These are phyloP conservation scores for Agonopterix subpropinquella DNA, from an alignment of 2,888 invertebrate species.

Conservation along the genomic window DNA sequence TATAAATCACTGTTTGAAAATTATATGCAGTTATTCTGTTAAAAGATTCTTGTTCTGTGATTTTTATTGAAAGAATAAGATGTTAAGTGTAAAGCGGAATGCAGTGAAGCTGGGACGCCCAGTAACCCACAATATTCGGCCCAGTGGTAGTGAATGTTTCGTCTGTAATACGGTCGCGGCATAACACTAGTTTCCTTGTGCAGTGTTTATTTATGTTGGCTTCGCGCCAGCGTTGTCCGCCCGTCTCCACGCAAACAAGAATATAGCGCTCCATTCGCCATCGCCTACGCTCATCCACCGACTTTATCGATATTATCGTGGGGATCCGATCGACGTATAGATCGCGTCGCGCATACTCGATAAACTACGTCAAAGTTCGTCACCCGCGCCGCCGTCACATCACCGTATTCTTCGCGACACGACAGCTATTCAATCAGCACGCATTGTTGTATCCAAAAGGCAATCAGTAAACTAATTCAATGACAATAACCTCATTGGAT, in stretches of 20 bases:
- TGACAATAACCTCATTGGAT: conserved; percentile 11
- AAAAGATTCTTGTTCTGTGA: conserved; percentile 1
- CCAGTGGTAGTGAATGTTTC: conserved; percentile 73
- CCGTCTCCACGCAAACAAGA: conserved; percentile 60
- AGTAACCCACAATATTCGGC: conserved; percentile 73
- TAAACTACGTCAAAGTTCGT: conserved; percentile 55
- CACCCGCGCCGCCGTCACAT: conserved; percentile 55
- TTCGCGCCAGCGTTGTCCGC: conserved; percentile 63
- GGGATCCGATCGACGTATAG: conserved; percentile 48
- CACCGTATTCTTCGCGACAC: conserved; percentile 34
- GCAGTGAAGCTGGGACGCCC: conserved; percentile 39
- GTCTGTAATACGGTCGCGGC: conserved; percentile 74
- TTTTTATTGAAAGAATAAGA: conserved; percentile 1
- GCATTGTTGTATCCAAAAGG: conserved; percentile 53
- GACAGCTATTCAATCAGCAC: conserved; percentile 40
- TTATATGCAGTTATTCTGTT: no score
- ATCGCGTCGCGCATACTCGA: conserved; percentile 37
- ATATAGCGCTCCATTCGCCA: conserved; percentile 27
- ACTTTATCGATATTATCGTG: conserved; percentile 45
- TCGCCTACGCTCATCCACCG: conserved; percentile 51
- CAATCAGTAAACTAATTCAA: conserved; percentile 24
- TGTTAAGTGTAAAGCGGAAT: conserved; percentile 3
- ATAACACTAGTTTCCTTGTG: conserved; percentile 75
- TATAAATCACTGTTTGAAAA: no score
- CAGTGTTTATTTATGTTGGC: conserved; percentile 74